Conservation (phyloP, 2,113 vertebrate genomes). For the Entomyzon cyanotis region DNA sequence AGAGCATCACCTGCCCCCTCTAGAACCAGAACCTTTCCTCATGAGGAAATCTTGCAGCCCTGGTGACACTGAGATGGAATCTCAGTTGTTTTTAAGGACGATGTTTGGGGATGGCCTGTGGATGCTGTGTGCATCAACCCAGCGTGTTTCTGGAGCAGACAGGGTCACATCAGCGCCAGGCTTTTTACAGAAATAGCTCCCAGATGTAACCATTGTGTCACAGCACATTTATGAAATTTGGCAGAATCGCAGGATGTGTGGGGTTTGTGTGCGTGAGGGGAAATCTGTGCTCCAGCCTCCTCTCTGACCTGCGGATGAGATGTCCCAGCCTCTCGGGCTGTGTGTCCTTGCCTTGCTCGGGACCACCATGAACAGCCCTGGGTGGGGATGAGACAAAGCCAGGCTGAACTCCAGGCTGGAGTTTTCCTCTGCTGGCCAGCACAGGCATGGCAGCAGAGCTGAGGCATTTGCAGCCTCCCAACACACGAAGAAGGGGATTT, state of each 20-base stretch:
- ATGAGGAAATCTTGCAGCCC: neutral
- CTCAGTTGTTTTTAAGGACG: fast-evolving
- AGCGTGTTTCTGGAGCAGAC: neutral
- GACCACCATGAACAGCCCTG: neutral
- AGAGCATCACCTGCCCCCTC: neutral
- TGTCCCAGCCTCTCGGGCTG: neutral
- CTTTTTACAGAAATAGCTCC: slow-evolving; percentile 26
- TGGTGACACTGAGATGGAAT: neutral
- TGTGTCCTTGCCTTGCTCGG: neutral
- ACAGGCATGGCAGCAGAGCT: neutral
- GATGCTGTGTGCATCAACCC: neutral
- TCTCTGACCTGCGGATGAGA: neutral
- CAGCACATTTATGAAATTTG: neutral
- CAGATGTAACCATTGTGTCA: slow-evolving; percentile 21
- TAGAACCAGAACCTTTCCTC: neutral
- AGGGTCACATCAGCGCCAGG: neutral
- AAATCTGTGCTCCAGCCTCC: neutral
- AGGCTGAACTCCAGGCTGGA: neutral
- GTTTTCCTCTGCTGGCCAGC: neutral
- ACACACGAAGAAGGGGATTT: fast-evolving
- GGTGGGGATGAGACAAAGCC: fast-evolving
- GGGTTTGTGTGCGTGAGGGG: neutral
- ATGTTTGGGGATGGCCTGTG: neutral
- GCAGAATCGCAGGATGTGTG: neutral
- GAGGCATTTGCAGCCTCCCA: neutral